Evolutionary conservation across 30 jellyfish, hydroid and myxozoan genomes (phyloP).

Genomic region (Aurelia sp.): DNA sequence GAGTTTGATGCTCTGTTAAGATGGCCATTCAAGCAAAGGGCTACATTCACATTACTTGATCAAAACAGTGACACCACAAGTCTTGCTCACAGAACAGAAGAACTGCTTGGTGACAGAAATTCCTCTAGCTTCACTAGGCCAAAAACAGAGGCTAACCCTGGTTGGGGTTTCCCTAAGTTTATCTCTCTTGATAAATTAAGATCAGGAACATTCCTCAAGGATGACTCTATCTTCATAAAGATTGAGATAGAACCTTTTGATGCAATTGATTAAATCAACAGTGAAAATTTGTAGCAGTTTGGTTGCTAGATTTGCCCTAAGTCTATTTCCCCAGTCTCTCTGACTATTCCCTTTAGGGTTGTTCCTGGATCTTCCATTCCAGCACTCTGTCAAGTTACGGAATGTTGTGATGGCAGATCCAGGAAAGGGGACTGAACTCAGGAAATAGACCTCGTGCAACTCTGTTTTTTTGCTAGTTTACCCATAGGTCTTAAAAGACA

Average conservation of each 20-base stretch:
- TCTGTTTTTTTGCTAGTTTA: no score
- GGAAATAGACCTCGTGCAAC: no score
- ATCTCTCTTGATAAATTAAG: conserved; percentile 55
- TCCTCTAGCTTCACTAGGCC: conserved; percentile 79
- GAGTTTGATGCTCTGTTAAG: conserved; percentile 69
- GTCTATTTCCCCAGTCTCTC: no score
- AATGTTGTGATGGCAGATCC: no score
- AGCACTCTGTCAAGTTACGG: no score
- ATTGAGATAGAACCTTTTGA: conserved; percentile 66
- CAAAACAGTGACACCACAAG: conserved; percentile 12
- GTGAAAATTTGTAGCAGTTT: no score
- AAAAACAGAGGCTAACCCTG: conserved; percentile 72
- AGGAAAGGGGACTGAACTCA: no score
- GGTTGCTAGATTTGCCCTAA: no score
- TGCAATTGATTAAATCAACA: conserved; percentile 2
- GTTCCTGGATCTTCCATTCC: no score
- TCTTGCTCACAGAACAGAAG: conserved; percentile 42
- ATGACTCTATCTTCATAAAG: conserved; percentile 65
- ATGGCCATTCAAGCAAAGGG: conserved; percentile 89
- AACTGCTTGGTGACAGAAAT: conserved; percentile 66
- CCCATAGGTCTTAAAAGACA: no score
- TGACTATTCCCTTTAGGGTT: no score
- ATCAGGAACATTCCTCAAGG: conserved; percentile 56
- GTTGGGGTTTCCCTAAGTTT: conserved; percentile 93
- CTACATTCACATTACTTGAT: conserved; percentile 55